Base-by-base conservation (phyloP, 1,140 invertebrate species). In the Anthonomus grandis region DNA sequence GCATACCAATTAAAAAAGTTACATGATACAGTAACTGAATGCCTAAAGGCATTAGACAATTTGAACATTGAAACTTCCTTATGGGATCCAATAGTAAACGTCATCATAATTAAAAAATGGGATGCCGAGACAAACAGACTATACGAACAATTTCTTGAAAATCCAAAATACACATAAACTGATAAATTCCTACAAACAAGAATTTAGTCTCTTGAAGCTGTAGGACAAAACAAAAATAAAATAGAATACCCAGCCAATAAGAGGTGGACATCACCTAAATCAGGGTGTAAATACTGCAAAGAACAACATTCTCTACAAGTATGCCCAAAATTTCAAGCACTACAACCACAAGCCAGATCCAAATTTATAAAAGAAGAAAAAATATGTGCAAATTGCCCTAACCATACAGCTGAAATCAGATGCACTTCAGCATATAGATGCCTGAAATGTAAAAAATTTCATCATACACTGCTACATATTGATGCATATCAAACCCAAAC, bases 21-120 rank as follows among this genome's bases (percentile, higher is more conserved):
- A 13, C 37, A 31, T 9, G 51, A 54, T 27, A 54, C 22, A 2
- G 15, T 44, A 8, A 6, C 15, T 12, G 17, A 54, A 23, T 24
- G 37, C 23, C 9, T 44, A 31, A 13, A 44, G 17, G 51, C 51
- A 17, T 24, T 54, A 4, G n/a, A 34, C 10, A 54, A 54, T 54
- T 18, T 54, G 12, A 22, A 10, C 9, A 15, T 34, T 5, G 12
- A 18, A 10, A 31, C 17, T 10, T 18, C 15, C 5, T 4, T 8
- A 10, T 54, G 25, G 39, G 23, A 31, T 31, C 13, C 24, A 2
- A 19, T 54, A n/a, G n/a, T 54, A 12, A 18, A 15, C 23, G 25
- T 8, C 4, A 31, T 54, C 18, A 4, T 36, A 8, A 13, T 5
- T 3, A 27, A 21, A 34, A 54, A 54, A 39, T 42, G 12, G 23